phyloP scores from a whole-genome alignment of 2,888 invertebrate species.

The Iphiclides podalirius region DNA sequence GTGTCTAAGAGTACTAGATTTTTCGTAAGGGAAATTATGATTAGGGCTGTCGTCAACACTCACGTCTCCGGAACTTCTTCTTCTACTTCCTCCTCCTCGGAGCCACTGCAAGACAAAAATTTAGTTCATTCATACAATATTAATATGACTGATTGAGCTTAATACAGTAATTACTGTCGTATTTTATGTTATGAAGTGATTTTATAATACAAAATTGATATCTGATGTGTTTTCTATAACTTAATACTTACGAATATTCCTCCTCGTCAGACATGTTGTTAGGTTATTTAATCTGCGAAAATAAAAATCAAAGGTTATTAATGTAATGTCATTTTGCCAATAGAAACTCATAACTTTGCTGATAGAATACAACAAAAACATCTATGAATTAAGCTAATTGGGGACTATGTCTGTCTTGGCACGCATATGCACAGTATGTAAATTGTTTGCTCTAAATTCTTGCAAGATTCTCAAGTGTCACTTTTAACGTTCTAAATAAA shows the following conservation, averaged over 20 bases:
- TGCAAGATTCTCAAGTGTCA: no score
- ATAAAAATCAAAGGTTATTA: slow-evolving; percentile 33
- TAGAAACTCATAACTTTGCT: no score
- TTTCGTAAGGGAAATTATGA: slow-evolving; percentile 28
- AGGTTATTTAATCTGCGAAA: slow-evolving; percentile 72
- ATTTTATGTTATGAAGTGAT: no score
- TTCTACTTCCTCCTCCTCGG: slow-evolving; percentile 88
- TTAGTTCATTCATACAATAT: no score
- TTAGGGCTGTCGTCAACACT: slow-evolving; percentile 61
- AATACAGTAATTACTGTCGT: no score
- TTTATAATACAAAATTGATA: no score
- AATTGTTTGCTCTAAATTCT: slow-evolving; percentile 26
- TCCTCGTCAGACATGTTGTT: slow-evolving; percentile 96
- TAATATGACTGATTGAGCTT: no score
- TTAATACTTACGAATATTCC: slow-evolving; percentile 94
- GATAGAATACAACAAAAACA: background rate
- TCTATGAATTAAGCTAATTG: background rate
- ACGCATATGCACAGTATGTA: slow-evolving; percentile 18
- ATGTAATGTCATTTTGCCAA: no score
- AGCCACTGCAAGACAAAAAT: slow-evolving; percentile 60
- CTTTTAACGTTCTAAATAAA: no score
- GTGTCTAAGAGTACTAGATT: slow-evolving; percentile 39
- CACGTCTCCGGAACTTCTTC: slow-evolving; percentile 89
- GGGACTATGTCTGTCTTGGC: slow-evolving; percentile 10
- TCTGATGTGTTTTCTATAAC: no score